Base-by-base conservation (phyloP, 2,797 vertebrate genomes). In the Cynodonichthys magdalenae region DNA sequence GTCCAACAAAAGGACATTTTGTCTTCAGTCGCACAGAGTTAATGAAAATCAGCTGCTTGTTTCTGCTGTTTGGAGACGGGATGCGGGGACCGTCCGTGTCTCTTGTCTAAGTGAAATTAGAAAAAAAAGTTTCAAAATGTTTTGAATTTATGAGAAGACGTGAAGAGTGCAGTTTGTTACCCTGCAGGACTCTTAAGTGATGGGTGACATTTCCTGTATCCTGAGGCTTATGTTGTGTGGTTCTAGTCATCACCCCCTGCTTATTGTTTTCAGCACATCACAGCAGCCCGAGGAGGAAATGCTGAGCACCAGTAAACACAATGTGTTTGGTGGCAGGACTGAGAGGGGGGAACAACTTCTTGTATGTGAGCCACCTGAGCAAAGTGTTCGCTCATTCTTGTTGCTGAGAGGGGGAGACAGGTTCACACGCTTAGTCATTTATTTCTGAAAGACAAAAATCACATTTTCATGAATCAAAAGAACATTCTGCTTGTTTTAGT, bases 41-140 rank as follows among this genome's bases (percentile, higher is more conserved):
- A 80, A 87, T 79, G 72, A 75, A 57, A 75, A 75, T 86, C 84
- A 87, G 86, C 81, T 88, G 87, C 79, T 79, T 54, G 60, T 79
- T 72, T 77, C 42, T 66, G 64, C 63, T 78, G 54, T 59, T 51
- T 31, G 54, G 58, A 75, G 36, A 74, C 52, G 31, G 51, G 44
- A 79, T 47, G 63, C 63, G 53, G 48, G 17, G 53, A 51, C 36
- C 24, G 52, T 71, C 56, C 49, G 49, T 9, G 31, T 31, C 31
- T 14, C 36, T 39, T 14, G 36, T 12, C 36, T 17, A 39, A 54
- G 12, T 57, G n/a, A 17, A 60, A 46, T 20, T 3, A 59, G 11
- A 15, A 48, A 3, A 24, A 66, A 65, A 65, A 36, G 6, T 8
- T 59, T 67, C 24, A 20, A 61, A 69, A 57, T 45, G 20, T 18